Conservation (phyloP, 30 jellyfish, hydroid and myxozoan genomes). For the Sanderia malayensis region DNA sequence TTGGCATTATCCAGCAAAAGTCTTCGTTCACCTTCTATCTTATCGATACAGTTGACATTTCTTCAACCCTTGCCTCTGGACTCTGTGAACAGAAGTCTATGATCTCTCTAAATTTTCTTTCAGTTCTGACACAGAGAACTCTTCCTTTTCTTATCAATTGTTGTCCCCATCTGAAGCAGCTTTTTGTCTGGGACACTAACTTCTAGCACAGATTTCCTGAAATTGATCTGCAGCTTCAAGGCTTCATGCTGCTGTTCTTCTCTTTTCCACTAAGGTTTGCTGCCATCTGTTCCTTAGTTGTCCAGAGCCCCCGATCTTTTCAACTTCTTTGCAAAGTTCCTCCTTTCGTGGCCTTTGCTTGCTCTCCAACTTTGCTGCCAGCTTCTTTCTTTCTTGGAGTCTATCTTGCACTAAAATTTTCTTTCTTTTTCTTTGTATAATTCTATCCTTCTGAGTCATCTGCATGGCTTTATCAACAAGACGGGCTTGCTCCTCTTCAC, state of each 20-base stretch:
- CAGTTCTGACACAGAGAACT: not conserved
- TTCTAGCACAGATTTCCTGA: not conserved
- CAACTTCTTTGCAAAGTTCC: not conserved
- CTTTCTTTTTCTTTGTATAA: not conserved
- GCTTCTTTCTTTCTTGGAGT: not conserved
- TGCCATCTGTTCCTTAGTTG: conserved; percentile 3
- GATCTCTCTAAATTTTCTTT: not conserved
- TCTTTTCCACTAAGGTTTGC: not conserved
- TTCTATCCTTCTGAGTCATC: not conserved
- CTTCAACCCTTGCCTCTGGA: not conserved
- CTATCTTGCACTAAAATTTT: not conserved
- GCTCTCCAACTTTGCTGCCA: not conserved
- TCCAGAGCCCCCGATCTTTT: not conserved
- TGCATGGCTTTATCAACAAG: not conserved
- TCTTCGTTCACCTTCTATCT: not conserved
- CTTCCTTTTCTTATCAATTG: not conserved
- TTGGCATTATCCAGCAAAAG: not conserved
- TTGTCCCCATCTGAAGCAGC: conserved; percentile 1
- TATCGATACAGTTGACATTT: not conserved
- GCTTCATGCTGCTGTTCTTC: not conserved
- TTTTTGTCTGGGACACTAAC: not conserved
- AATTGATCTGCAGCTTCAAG: not conserved
- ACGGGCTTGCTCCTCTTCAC: not conserved
- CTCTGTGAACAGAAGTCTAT: not conserved
- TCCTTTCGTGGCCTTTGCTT: not conserved